Evolutionary conservation across 2,888 invertebrate genomes (phyloP).

Genomic region (Eledone cirrhosa): DNA sequence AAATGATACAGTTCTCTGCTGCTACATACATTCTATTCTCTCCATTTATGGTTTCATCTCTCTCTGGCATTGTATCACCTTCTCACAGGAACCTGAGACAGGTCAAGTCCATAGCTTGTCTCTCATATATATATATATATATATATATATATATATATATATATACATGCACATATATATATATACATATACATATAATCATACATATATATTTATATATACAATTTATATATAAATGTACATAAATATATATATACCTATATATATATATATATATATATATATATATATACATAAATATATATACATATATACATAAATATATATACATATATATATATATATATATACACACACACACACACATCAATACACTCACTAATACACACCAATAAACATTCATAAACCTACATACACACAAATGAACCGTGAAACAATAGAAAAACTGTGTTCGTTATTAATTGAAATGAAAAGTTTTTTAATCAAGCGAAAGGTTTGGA

Average conservation of each 20-base stretch:
- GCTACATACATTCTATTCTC: too few species aligned
- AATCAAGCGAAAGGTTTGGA: too few species aligned
- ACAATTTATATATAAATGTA: too few species aligned
- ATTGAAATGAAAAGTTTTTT: too few species aligned
- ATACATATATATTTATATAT: conserved; percentile 1
- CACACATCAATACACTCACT: neutral
- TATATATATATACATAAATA: neutral
- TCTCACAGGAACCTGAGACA: too few species aligned
- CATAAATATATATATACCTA: conserved; percentile 3
- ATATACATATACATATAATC: neutral
- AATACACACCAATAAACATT: neutral
- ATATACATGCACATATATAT: neutral
- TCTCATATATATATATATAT: neutral
- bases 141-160: neutral
- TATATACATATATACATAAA: neutral
- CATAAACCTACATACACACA: neutral
- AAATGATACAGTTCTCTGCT: too few species aligned
- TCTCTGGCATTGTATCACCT: too few species aligned
- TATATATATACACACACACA: neutral
- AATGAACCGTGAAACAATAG: too few species aligned
- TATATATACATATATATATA: neutral
- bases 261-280: conserved; percentile 3
- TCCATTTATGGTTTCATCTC: too few species aligned
- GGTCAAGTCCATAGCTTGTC: too few species aligned
- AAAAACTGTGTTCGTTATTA: too few species aligned